These are phyloP conservation scores for Pseudotriccus pelzelni DNA, from an alignment of 2,797 vertebrate species.

Conservation along the genomic window DNA sequence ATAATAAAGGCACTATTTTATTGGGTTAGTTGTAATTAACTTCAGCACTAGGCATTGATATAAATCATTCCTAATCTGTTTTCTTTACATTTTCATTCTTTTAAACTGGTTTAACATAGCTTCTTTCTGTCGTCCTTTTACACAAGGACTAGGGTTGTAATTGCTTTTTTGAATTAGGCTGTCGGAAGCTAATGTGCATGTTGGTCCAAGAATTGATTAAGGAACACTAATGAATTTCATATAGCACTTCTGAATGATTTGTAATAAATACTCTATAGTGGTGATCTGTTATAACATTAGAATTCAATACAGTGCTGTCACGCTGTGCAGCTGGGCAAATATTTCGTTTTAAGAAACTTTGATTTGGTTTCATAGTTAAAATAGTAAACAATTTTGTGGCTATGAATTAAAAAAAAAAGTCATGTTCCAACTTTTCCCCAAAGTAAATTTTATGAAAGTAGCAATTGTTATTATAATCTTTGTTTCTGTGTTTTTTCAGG, in stretches of 20 bases:
- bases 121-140: slow-evolving; percentile 73
- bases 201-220: slow-evolving; percentile 76
- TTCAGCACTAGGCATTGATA: slow-evolving; percentile 78
- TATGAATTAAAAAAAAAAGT: not conserved
- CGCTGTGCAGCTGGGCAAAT: slow-evolving; percentile 23
- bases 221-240: slow-evolving; percentile 72
- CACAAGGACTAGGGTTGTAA: slow-evolving; percentile 62
- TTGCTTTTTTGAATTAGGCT: slow-evolving; percentile 75
- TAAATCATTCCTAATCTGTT: slow-evolving; percentile 83
- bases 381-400: not conserved
- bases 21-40: slow-evolving; percentile 85
- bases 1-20: slow-evolving; percentile 84
- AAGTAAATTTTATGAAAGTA: not conserved
- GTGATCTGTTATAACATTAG: not conserved
- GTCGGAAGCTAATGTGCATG: slow-evolving; percentile 68
- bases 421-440: not conserved
- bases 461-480: rapidly evolving
- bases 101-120: slow-evolving; percentile 70
- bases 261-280: slow-evolving; percentile 51
- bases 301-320: slow-evolving; percentile 22
- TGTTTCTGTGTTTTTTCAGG: not conserved
- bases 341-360: not conserved
- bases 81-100: slow-evolving; percentile 80
- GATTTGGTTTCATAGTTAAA: not conserved
- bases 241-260: slow-evolving; percentile 69